phyloP scores from a whole-genome alignment of 2,888 invertebrate species.

The Stratiomys singularior region DNA sequence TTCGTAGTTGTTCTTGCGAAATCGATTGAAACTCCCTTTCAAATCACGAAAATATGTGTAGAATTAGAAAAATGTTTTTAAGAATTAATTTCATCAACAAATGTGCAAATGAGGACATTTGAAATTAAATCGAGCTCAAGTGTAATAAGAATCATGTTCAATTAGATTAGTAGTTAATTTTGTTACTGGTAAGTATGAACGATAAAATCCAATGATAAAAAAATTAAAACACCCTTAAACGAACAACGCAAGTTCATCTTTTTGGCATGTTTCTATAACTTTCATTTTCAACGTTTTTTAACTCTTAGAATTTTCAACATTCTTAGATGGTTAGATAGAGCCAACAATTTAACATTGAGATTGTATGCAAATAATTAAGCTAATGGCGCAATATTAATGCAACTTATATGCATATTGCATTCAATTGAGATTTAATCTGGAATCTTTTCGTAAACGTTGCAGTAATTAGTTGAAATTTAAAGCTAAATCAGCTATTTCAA shows the following conservation, averaged over 20 bases:
- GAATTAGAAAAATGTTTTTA: too few relatives aligned
- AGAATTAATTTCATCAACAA: too few relatives aligned
- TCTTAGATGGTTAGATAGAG: neutral
- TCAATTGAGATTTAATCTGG: too few relatives aligned
- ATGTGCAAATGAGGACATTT: too few relatives aligned
- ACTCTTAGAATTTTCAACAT: neutral
- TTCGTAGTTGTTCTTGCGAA: too few relatives aligned
- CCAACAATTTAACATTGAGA: neutral
- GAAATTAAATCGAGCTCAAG: too few relatives aligned
- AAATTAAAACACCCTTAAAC: neutral
- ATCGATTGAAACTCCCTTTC: too few relatives aligned
- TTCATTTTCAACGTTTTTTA: neutral
- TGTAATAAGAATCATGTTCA: too few relatives aligned
- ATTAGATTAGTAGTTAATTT: neutral
- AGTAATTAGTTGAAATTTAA: too few relatives aligned
- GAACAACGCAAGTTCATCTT: neutral
- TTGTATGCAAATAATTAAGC: neutral
- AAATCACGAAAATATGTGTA: too few relatives aligned
- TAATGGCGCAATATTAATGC: neutral
- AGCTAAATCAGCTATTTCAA: too few relatives aligned
- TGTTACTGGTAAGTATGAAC: neutral
- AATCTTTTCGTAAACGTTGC: too few relatives aligned
- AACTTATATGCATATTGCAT: neutral
- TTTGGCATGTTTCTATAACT: neutral
- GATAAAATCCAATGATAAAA: neutral